Evolutionary conservation across 2,797 vertebrate genomes (phyloP), one percentile per base, ranked within the genome.

Genomic region (Syngnathus rostellatus): DNA sequence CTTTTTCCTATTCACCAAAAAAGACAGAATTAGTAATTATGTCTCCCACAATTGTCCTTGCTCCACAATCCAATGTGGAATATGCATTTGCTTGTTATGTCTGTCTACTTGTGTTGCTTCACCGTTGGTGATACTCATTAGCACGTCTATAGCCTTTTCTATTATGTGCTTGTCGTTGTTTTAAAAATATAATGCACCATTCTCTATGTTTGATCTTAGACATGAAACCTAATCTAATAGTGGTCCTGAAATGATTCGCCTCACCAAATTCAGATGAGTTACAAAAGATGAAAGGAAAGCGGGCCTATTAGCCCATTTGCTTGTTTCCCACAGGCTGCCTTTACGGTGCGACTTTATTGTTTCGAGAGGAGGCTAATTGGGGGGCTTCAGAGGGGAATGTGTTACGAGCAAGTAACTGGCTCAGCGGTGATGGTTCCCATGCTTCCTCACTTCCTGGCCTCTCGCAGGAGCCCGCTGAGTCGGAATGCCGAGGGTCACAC

Each of bases 391-490:
- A 72, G 53, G 41, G 69, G 46, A 9, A 48, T 72, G 68, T 74
- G 78, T 77, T 79, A 71, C 50, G 65, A 62, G 37, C 46, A 62
- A 78, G 73, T 53, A 17, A 68, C 37, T 16, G 23, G 25, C 23
- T 17, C 5, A 17, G 25, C 69, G 16, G 66, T 69, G 77, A 79
- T 83, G 73, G 68, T 74, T 68, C 75, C 72, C 74, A 74, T 37
- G 74, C 78, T 76, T 66, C 73, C 71, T 72, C 71, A 77, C 79
- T 72, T 83, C 80, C 75, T 76, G 77, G 78, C 81, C 81, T 74
- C 82, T 85, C 74, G 23, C 77, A 65, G 45, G 45, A 73, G 65
- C 79, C 73, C 23, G 72, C 50, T 62, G 64, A 76, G 78, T 50
- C 71, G 79, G 81, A 86, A 85, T 76, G 82, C 77, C 70, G 76